Evolutionary conservation across 1,140 invertebrate species (phyloP), one percentile per base, ranked within the genome.

Genomic region (Procambarus virginalis): DNA sequence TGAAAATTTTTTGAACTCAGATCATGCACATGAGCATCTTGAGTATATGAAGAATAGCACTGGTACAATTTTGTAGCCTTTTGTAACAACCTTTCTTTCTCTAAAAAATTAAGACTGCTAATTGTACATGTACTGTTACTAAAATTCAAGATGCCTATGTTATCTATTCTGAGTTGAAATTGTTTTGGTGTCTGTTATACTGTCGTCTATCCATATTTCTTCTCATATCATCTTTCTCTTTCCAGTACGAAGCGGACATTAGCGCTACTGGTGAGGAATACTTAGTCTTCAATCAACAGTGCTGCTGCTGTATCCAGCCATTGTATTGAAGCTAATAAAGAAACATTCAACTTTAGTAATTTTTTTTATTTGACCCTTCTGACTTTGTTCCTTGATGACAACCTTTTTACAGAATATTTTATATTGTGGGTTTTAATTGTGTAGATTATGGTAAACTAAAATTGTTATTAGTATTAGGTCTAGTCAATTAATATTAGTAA

Each of bases 211-310:
- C 51, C 79, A 82, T 49, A 81, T 75, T 60, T 70, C 80, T 77
- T 89, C 87, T 89, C 55, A 89, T 89, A 22, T 83, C 73, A 77
- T 83, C 80, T 83, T 77, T 89, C 80, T 89, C 87, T 89, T 89
- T 89, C 70, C 87, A 89, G 87, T 89, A 83, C 64, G 80, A 58
- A 76, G 80, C 75, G 87, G 87, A 77, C 80, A 75, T 64, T 48
- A 10, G 70, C 34, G 34, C 68, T 70, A 76, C 73, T 83, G 68
- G 34, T n/a, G 87, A 70, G 83, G 87, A 83, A 83, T 87, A 87
- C 85, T 89, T 64, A 84, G 60, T 83, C 87, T 82, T 82, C 87
- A 89, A 89, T 83, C 87, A 89, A 83, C 70, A 89, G 80, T 64
- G 46, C 60, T 80, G 58, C 77, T 87, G 58, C 55, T 79, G 17